phyloP scores from a whole-genome alignment of 2,888 invertebrate genomes.

The Pseudeuparius sepicola region DNA sequence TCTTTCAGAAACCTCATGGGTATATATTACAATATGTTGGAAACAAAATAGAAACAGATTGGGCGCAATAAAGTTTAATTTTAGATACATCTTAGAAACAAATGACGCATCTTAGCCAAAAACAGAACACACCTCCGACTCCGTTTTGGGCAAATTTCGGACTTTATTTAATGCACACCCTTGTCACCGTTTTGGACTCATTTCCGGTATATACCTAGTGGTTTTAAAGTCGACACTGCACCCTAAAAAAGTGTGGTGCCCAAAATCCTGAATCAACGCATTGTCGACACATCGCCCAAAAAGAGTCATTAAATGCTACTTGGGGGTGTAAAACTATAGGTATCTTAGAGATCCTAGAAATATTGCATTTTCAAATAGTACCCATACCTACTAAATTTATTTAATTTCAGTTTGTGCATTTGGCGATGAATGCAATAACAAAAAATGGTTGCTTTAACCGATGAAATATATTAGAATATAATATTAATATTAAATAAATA shows the following conservation, averaged over 20 bases:
- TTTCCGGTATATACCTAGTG: constrained; percentile 3
- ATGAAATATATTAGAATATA: too few species aligned
- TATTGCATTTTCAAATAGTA: not conserved
- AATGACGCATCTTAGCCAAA: constrained; percentile 3
- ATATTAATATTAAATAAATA: too few species aligned
- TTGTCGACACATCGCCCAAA: constrained; percentile 2
- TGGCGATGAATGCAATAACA: too few species aligned
- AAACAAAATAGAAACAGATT: constrained; percentile 2
- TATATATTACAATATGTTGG: constrained; percentile 2
- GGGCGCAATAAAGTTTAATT: constrained; percentile 3
- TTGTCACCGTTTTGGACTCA: constrained; percentile 1
- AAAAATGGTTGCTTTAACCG: too few species aligned
- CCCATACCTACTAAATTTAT: too few species aligned
- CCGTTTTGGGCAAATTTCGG: constrained; percentile 3
- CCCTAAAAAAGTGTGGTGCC: not conserved
- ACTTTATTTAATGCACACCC: constrained; percentile 1
- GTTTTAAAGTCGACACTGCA: constrained; percentile 2
- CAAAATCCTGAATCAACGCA: not conserved
- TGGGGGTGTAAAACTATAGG: too few species aligned
- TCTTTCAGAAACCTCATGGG: constrained; percentile 2
- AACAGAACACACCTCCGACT: too few species aligned
- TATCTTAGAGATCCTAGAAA: too few species aligned
- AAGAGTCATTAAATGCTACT: constrained; percentile 2
- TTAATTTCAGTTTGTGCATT: too few species aligned
- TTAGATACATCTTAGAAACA: constrained; percentile 1